These are phyloP conservation scores for Heliconius ismenius DNA, from an alignment of 2,888 invertebrate genomes.

Conservation along the genomic window DNA sequence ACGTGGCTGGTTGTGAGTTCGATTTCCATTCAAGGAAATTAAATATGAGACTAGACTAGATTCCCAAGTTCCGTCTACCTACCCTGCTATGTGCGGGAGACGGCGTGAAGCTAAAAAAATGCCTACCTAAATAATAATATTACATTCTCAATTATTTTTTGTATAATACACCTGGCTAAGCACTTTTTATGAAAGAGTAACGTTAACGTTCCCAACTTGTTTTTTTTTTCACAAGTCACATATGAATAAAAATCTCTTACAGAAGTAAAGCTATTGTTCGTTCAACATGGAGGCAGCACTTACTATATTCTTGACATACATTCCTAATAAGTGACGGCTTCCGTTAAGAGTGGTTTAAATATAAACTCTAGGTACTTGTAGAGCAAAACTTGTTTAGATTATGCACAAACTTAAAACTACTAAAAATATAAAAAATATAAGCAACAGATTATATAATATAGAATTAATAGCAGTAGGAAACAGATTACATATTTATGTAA, in stretches of 20 bases:
- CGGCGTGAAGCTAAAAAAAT: not conserved
- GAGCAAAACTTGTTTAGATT: constrained; percentile 2
- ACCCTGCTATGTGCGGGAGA: not conserved
- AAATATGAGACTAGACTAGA: not conserved
- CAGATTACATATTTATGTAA: no score
- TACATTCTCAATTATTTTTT: constrained; percentile 1
- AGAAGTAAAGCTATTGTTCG: constrained; percentile 20
- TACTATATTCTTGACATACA: constrained; percentile 31
- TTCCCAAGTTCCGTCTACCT: not conserved
- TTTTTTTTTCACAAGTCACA: not conserved
- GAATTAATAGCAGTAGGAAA: no score
- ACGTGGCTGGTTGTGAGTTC: no score
- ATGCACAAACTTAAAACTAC: not conserved
- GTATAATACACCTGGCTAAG: not conserved
- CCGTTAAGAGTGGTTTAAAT: constrained; percentile 23
- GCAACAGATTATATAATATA: not conserved
- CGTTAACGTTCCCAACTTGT: not conserved
- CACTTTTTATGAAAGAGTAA: not conserved
- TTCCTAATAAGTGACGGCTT: constrained; percentile 30
- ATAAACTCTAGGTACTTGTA: not conserved
- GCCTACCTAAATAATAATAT: not conserved
- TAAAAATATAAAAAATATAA: constrained; percentile 17
- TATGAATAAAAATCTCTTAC: not conserved
- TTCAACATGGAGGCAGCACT: constrained; percentile 24
- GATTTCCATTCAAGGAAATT: no score